Base-by-base conservation (phyloP, 2,888 invertebrate genomes). In the Nowickia ferox region DNA sequence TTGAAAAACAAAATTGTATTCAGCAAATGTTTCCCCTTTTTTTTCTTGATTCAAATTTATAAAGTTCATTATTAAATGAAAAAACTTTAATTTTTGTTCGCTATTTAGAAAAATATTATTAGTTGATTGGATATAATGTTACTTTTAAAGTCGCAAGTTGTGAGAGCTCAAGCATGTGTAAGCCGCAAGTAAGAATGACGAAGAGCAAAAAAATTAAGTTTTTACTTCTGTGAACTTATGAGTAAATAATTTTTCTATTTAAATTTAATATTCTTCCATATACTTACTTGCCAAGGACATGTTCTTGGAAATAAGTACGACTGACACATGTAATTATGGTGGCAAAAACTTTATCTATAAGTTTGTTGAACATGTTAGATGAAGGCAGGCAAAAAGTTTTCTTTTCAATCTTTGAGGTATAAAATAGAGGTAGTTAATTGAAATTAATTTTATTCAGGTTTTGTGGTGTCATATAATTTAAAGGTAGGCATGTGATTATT, bases 251-350 rank as follows among this genome's bases (percentile, higher is more conserved):
- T 69, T 55, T 63, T 63, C 55, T 65, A 48, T 61, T 63, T 68
- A 40, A 53, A 40, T 68, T 55, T 63, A 61, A 76, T 76, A 17
- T 55, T 59, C 19, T 77, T 48, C 48, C 30, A 30, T 6, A 30
- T 42, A 48, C 48, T 77, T 77, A 59, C 77, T 68, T 77, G 68
- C 30, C 74, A 81, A 68, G 66, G 66, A 74, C 66, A 68, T 15
- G 38, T n/a, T 68, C 51, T 74, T 61, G 74, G 38, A 46, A 61
- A 57, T 19, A 61, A 59, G 17, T 61, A 48, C 59, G 57, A 59
- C 51, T 51, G 75, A 13, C 48, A 61, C 53, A 68, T 68, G 51
- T 19, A 74, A 46, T 51, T 48, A 61, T 61, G n/a, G 61, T 51
- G 61, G 30, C 53, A 22, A 75, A 48, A 51, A 63, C 51, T 75